Evolutionary conservation across 2,888 invertebrate species (phyloP).

Genomic region (Ophion slaviceki): DNA sequence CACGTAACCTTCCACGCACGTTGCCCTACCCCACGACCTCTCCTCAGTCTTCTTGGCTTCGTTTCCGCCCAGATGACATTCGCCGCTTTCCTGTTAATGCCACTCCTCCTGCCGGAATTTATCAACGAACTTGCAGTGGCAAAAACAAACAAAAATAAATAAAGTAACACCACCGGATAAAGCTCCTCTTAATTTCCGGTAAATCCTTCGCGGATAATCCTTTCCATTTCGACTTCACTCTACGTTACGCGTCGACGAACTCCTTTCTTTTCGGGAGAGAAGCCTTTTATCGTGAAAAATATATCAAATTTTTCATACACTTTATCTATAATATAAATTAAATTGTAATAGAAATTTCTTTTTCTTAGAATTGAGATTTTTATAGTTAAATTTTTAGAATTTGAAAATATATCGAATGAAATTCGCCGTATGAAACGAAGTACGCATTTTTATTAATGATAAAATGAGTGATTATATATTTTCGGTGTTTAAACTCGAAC

Average conservation of each 20-base stretch:
- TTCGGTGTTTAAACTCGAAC: too few relatives aligned
- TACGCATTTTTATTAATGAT: too few relatives aligned
- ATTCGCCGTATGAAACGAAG: too few relatives aligned
- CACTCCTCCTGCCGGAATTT: slow-evolving; percentile 17
- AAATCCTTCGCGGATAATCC: slow-evolving; percentile 9
- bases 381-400: too few relatives aligned
- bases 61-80: slow-evolving; percentile 61
- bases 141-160: background rate
- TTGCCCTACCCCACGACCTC: slow-evolving; percentile 68
- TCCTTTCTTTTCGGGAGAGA: background rate
- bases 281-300: background rate
- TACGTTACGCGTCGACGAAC: too few relatives aligned
- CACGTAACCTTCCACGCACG: slow-evolving; percentile 71
- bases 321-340: too few relatives aligned
- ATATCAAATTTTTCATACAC: too few relatives aligned
- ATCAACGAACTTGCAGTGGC: slow-evolving; percentile 17
- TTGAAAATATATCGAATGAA: too few relatives aligned
- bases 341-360: too few relatives aligned
- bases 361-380: too few relatives aligned
- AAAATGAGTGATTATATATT: too few relatives aligned
- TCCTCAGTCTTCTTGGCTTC: slow-evolving; percentile 67
- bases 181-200: slow-evolving; percentile 34
- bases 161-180: slow-evolving; percentile 1
- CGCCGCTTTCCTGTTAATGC: slow-evolving; percentile 30
- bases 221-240: background rate